Evolutionary conservation across 2,113 vertebrate genomes (phyloP), one percentile per base, ranked within the genome.

Genomic region (Brachypodius melanocephalos): DNA sequence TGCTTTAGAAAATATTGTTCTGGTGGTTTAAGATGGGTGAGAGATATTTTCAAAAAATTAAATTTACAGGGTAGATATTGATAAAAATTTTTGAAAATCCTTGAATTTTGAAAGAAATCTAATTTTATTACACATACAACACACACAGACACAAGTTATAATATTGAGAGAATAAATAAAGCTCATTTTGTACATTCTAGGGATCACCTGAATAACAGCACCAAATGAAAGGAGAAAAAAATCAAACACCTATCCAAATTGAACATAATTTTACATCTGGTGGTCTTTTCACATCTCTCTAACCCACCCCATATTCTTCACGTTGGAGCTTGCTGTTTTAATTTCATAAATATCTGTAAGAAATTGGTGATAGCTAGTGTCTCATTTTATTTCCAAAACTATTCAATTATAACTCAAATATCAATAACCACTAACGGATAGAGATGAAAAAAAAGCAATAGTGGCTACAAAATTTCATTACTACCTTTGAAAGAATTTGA

Each of bases 241-340:
- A 8, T 74, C 18, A 51, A 54, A 46, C 4, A 21, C 3, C 8
- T 58, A 36, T 43, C 6, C 16, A 40, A 46, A 62, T 2, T 1
- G 5, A 48, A 65, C 2, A 34, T 12, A 51, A 40, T 24, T 73
- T 48, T 51, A 17, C 9, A 42, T 77, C 31, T 32, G 6, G 4
- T 34, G 45, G 17, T 68, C 3, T 87, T 86, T 87, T 57, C 25
- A 74, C 8, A 24, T 55, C 18, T 43, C 11, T 77, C 36, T 48
- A 49, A 61, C 6, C 74, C 8, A 65, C 6, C 46, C 6, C 5
- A 6, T 40, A 54, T 4, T 51, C 12, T 54, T 75, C 11, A 32
- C 2, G 0, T 26, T 38, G 10, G 32, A 71, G 3, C 0, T 49
- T 5, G 1, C 3, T 24, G 5, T 85, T n/a, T 62, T 17, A 42